Percentiles rank a stretch among this genome's conserved stretches.
phyloP scores from a whole-genome alignment of 2,888 invertebrate species.

The Polyommatus icarus region DNA sequence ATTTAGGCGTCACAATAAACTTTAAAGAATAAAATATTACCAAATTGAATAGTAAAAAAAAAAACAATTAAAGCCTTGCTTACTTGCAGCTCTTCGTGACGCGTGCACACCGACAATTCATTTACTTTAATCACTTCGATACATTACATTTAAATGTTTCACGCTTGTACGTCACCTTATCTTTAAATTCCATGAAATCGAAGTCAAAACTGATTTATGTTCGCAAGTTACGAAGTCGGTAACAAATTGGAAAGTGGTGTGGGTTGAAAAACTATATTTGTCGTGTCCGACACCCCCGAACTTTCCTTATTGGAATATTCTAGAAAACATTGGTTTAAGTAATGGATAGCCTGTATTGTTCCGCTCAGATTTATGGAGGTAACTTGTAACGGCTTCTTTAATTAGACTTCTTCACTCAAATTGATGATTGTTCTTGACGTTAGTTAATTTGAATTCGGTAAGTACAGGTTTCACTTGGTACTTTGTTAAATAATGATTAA shows the following conservation, averaged over 20 bases:
- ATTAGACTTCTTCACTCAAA: constrained; percentile 78
- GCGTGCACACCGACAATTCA: not conserved
- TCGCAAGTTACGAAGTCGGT: constrained; percentile 51
- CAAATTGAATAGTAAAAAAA: not conserved
- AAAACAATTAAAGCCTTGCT: not conserved
- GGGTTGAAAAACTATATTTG: constrained; percentile 76
- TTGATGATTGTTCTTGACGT: constrained; percentile 77
- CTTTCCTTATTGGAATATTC: constrained; percentile 74
- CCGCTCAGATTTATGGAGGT: constrained; percentile 77
- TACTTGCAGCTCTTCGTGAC: not conserved
- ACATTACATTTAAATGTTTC: not conserved
- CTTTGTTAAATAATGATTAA: constrained; percentile 35
- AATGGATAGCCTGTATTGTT: constrained; percentile 78
- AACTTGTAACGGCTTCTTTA: constrained; percentile 80
- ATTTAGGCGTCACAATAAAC: not conserved
- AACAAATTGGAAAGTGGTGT: constrained; percentile 63
- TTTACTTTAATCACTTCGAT: not conserved
- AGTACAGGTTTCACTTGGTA: constrained; percentile 46
- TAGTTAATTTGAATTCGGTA: constrained; percentile 65
- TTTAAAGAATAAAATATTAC: not conserved
- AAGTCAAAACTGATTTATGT: constrained; percentile 57
- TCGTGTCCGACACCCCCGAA: constrained; percentile 59
- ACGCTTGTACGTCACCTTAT: not conserved
- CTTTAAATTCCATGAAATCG: constrained; percentile 33
- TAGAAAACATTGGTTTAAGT: constrained; percentile 66